Evolutionary conservation across 2,113 vertebrate species (phyloP).

Genomic region (Toxotes chatareus): DNA sequence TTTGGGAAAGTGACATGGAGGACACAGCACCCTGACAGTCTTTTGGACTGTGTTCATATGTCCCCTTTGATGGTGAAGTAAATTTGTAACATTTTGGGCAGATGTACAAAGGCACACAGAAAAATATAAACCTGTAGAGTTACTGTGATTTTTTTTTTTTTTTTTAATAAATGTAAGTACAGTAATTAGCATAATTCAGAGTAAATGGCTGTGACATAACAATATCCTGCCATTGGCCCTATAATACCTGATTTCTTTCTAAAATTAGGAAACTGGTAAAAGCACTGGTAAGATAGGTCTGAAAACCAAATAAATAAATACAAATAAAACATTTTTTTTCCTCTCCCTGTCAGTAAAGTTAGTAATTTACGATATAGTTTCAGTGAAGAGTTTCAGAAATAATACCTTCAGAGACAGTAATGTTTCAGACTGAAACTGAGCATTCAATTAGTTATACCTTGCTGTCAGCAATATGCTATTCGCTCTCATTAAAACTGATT

Average conservation of each 20-base stretch:
- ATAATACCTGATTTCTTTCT: too few species aligned
- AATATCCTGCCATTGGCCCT: too few species aligned
- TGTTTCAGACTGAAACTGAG: neutral
- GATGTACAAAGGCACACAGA: neutral
- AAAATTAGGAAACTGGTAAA: neutral
- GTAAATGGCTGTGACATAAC: neutral
- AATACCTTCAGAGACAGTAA: neutral
- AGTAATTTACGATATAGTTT: neutral
- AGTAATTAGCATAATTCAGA: neutral
- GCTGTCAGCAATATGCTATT: conserved; percentile 22
- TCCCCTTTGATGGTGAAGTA: too few species aligned
- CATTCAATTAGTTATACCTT: neutral
- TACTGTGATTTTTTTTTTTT: too few species aligned
- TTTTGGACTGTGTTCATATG: too few species aligned
- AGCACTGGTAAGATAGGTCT: neutral
- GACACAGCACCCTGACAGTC: too few species aligned
- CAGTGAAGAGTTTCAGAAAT: neutral
- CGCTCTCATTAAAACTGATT: conserved; percentile 30
- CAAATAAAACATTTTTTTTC: neutral
- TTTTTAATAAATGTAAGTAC: too few species aligned
- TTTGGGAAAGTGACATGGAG: too few species aligned
- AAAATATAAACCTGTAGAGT: neutral
- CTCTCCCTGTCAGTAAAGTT: neutral
- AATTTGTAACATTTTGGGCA: neutral
- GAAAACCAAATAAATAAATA: neutral